Evolutionary conservation across 2,797 vertebrate species (phyloP).

Genomic region (Acomys russatus): DNA sequence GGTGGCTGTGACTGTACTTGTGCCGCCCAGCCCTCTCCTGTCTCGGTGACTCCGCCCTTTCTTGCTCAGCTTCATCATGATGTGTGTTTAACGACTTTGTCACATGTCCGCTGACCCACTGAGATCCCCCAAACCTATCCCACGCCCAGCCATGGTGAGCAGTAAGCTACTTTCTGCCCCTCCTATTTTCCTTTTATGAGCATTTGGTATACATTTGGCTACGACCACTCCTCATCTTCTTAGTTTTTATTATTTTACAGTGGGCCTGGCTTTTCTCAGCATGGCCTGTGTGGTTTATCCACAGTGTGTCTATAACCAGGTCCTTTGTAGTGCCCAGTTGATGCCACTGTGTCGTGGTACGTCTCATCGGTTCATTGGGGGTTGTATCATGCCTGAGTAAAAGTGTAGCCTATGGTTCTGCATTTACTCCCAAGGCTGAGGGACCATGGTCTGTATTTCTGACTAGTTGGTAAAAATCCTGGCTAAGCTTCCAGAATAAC

Average conservation of each 20-base stretch:
- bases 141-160: neutral
- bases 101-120: no score
- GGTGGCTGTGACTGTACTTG: neutral
- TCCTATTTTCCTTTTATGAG: neutral
- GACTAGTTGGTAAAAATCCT: neutral
- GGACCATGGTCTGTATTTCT: neutral
- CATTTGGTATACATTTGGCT: neutral
- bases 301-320: neutral
- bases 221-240: neutral
- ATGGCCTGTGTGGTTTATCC: neutral
- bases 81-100: neutral
- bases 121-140: neutral
- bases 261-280: neutral
- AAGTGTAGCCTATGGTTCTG: neutral
- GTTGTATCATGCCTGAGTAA: no score
- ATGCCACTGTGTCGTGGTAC: fast-evolving
- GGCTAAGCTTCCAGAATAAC: neutral
- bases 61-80: no score
- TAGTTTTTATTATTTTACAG: neutral
- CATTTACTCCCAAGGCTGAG: neutral
- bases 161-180: neutral
- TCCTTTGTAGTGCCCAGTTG: neutral
- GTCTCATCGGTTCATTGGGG: fast-evolving
- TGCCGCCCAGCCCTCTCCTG: fast-evolving
- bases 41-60: fast-evolving